Evolutionary conservation across 2,113 vertebrate species (phyloP).

Genomic region (Sigmodon hispidus): DNA sequence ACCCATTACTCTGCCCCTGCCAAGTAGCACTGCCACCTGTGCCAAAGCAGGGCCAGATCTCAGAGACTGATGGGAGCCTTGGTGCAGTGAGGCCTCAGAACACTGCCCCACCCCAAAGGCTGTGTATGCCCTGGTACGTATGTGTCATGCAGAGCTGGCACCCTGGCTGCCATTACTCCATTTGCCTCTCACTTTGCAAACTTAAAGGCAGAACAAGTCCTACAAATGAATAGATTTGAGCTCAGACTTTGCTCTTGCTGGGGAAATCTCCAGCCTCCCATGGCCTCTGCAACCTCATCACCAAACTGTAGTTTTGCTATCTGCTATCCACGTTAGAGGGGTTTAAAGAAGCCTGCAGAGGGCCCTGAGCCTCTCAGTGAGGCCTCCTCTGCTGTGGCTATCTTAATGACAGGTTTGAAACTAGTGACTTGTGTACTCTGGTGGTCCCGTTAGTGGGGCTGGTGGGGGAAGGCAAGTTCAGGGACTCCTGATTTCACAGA

Average conservation of each 20-base stretch:
- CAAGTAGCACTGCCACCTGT: slow-evolving; percentile 39
- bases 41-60: neutral
- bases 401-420: neutral
- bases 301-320: too few species aligned
- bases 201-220: neutral
- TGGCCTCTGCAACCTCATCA: neutral
- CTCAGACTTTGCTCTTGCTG: neutral
- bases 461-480: neutral
- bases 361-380: neutral
- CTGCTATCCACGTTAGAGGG: neutral
- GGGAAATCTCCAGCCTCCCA: neutral
- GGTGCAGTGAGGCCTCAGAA: neutral
- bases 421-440: too few species aligned
- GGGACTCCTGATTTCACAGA: neutral
- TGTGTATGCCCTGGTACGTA: rapidly evolving
- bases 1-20: neutral
- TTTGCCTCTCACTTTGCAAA: neutral
- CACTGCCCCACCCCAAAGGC: neutral
- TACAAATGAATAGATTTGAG: neutral
- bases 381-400: neutral
- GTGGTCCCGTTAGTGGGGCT: neutral
- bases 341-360: neutral
- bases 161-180: neutral
- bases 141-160: neutral
- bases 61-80: neutral